Evolutionary conservation across 2,888 invertebrate genomes (phyloP).

Genomic region (Fragum whitleyi): DNA sequence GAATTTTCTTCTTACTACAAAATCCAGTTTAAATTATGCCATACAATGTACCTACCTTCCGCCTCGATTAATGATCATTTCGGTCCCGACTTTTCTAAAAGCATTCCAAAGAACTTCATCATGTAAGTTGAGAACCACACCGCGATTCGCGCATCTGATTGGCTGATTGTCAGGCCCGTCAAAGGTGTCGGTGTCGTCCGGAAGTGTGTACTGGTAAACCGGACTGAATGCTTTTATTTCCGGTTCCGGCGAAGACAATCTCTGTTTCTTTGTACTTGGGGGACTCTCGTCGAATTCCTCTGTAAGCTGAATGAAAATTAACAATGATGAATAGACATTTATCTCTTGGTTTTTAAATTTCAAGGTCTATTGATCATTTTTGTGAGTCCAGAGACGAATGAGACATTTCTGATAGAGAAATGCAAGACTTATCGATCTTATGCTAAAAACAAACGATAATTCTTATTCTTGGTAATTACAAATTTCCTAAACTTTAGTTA

Average conservation of each 20-base stretch:
- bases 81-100: constrained; percentile 67
- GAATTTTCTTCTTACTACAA: too few relatives aligned
- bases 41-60: constrained; percentile 68
- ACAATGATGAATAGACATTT: too few relatives aligned
- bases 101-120: constrained; percentile 66
- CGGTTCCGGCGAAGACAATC: not conserved
- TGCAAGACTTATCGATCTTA: too few relatives aligned
- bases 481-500: too few relatives aligned
- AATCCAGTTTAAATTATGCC: too few relatives aligned
- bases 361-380: too few relatives aligned
- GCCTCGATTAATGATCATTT: constrained; percentile 75
- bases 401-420: too few relatives aligned
- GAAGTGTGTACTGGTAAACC: not conserved
- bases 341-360: too few relatives aligned
- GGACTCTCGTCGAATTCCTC: not conserved
- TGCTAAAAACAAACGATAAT: too few relatives aligned
- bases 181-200: not conserved
- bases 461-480: too few relatives aligned
- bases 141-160: constrained; percentile 41
- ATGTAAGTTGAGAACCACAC: constrained; percentile 57
- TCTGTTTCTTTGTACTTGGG: not conserved
- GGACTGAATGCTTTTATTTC: not conserved
- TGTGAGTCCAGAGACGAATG: too few relatives aligned
- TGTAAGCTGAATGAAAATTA: too few relatives aligned
- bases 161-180: not conserved